Base-by-base conservation (phyloP, 2,888 invertebrate species). In the Idaea straminata region DNA sequence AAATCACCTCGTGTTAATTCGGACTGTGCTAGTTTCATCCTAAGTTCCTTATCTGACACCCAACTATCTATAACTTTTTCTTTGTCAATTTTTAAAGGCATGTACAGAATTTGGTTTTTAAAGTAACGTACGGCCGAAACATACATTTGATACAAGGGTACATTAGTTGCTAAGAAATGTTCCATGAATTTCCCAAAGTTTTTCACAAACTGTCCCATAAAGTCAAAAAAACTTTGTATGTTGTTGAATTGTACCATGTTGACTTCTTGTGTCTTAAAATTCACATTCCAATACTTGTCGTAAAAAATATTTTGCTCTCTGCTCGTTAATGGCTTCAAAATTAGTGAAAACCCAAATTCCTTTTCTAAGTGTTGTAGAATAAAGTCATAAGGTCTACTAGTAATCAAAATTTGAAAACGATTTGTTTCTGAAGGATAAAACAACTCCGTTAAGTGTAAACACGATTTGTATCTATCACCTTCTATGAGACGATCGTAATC, bases 331-430 rank as follows among this genome's bases (percentile, higher is more conserved):
- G 59, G 34, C 25, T 59, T 13, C 16, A 59, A 10, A 10, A 59
- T 10, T 10, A 34, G 16, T 34, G 7, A 5, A 2, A 1, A 13
- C 0, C 34, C 59, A 25, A 59, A 59, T 13, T 25, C 34, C 5
- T 34, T 13, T 34, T 59, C 59, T 59, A 59, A 34, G 59, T 59
- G 34, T 25, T 59, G 25, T 5, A 62, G 13, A 7, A 72, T 66
- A 7, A 66, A 63, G 36, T 73, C 71, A 59, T 76, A 72, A 0
- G 73, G 64, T n/a, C 76, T 65, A 10, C 72, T 72, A 0, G 77
- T 73, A 5, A 77, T 69, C 69, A 72, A 70, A 16, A 25, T 34
- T 34, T 59, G 59, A 34, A 13, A 59, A 10, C 25, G 16, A 58
- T 13, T 47, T 13, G 47, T 47, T 47, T 47, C 47, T 36, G 47